phyloP scores from a whole-genome alignment of 2,888 invertebrate genomes.

The Leptura quadrifasciata region DNA sequence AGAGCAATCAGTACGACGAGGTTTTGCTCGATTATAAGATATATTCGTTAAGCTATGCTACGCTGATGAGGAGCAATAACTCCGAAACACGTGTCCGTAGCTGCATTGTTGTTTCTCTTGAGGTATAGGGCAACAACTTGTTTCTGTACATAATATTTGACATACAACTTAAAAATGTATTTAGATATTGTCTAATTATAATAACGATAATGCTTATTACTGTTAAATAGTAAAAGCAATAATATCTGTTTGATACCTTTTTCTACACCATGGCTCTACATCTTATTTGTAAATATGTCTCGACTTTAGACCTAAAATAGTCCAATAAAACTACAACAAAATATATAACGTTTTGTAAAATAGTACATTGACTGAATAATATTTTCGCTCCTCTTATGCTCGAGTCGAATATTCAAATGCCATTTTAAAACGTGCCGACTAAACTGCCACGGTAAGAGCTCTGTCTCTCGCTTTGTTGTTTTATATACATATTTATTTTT shows the following conservation, averaged over 20 bases:
- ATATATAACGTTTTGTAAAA: not conserved
- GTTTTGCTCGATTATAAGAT: too few relatives aligned
- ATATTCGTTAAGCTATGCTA: too few relatives aligned
- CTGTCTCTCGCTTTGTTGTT: conserved; percentile 12
- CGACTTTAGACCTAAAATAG: not conserved
- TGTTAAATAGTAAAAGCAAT: not conserved
- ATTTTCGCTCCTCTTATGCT: conserved; percentile 11
- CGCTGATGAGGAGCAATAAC: too few relatives aligned
- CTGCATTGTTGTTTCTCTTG: too few relatives aligned
- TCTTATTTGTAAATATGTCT: not conserved
- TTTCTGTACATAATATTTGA: too few relatives aligned
- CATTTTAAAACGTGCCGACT: conserved; percentile 20
- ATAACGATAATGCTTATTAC: too few relatives aligned
- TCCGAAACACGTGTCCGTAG: too few relatives aligned
- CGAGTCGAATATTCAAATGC: conserved; percentile 21
- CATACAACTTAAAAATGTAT: too few relatives aligned
- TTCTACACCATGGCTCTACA: not conserved
- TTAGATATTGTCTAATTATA: too few relatives aligned
- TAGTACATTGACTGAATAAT: conserved; percentile 17
- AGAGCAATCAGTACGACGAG: too few relatives aligned
- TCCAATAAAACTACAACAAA: conserved; percentile 2
- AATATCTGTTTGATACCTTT: not conserved
- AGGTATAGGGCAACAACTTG: too few relatives aligned
- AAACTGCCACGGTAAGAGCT: conserved; percentile 13
- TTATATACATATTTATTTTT: conserved; percentile 29